Evolutionary conservation across 2,888 invertebrate species (phyloP).

Genomic region (Lacanobia wlatinum): DNA sequence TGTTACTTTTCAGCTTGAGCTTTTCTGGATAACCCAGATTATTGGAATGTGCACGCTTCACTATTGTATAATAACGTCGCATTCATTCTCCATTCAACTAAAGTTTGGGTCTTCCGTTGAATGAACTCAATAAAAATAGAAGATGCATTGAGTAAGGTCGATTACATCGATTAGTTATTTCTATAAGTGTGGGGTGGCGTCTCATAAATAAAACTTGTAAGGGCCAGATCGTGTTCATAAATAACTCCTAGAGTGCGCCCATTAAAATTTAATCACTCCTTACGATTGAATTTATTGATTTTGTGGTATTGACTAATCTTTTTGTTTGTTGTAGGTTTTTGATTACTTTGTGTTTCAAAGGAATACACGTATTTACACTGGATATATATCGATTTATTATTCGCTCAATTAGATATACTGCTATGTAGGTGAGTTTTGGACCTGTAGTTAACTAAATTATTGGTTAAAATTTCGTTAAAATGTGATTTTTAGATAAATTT

Average conservation of each 20-base stretch:
- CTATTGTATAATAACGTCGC: constrained; percentile 13
- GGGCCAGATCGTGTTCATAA: constrained; percentile 79
- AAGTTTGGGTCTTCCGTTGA: constrained; percentile 41
- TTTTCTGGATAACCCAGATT: constrained; percentile 38
- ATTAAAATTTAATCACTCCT: constrained; percentile 84
- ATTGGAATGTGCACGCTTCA: constrained; percentile 19
- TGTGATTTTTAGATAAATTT: too few relatives aligned
- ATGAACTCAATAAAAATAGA: constrained; percentile 58
- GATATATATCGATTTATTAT: too few relatives aligned
- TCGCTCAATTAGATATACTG: too few relatives aligned
- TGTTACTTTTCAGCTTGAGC: constrained; percentile 32
- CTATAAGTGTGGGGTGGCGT: constrained; percentile 64
- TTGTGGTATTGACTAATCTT: constrained; percentile 30
- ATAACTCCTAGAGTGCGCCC: constrained; percentile 77
- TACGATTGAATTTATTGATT: constrained; percentile 83
- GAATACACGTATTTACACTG: background rate
- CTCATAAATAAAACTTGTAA: constrained; percentile 78
- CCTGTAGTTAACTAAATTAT: too few relatives aligned
- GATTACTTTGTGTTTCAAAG: background rate
- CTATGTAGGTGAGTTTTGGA: too few relatives aligned
- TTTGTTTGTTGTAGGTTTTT: constrained; percentile 2
- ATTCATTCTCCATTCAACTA: constrained; percentile 46
- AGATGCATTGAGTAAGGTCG: constrained; percentile 44
- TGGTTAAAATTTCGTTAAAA: too few relatives aligned
- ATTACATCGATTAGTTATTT: constrained; percentile 54